Evolutionary conservation across 2,888 invertebrate genomes (phyloP).

Genomic region (Phaonia tiefii): DNA sequence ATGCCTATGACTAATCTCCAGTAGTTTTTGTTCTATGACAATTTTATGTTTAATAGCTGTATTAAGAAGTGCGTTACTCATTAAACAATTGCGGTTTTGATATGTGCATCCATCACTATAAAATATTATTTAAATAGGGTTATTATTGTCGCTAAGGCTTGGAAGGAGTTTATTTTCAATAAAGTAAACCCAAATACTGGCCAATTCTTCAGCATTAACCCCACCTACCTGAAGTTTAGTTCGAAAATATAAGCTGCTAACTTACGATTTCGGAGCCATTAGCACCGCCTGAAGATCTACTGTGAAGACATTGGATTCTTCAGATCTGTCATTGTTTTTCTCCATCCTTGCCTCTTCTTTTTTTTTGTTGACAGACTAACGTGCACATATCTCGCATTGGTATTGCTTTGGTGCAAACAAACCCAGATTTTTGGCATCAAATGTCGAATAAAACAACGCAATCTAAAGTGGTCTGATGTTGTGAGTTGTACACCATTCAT

Average conservation of each 20-base stretch:
- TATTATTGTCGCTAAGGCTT: background rate
- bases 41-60: too few relatives aligned
- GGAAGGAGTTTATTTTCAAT: background rate
- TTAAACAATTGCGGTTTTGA: too few relatives aligned
- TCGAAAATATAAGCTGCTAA: background rate
- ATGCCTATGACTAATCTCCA: background rate
- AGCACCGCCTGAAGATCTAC: conserved; percentile 25
- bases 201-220: background rate
- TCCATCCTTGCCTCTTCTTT: too few relatives aligned
- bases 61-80: too few relatives aligned
- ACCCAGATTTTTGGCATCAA: too few relatives aligned
- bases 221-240: background rate
- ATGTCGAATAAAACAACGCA: too few relatives aligned
- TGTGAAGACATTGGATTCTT: conserved; percentile 17
- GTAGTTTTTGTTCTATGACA: too few relatives aligned
- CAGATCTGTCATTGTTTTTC: conserved; percentile 20
- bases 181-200: too few relatives aligned
- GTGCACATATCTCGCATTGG: conserved; percentile 51
- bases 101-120: too few relatives aligned
- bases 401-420: conserved; percentile 40
- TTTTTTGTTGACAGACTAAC: too few relatives aligned
- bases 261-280: conserved; percentile 32
- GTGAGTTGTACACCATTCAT: too few relatives aligned
- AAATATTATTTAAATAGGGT: too few relatives aligned
- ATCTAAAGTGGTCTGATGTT: background rate